These are phyloP conservation scores for Palythoa caribaeorum DNA, from an alignment of 92 coral and sea anemone genomes.

Conservation along the genomic window DNA sequence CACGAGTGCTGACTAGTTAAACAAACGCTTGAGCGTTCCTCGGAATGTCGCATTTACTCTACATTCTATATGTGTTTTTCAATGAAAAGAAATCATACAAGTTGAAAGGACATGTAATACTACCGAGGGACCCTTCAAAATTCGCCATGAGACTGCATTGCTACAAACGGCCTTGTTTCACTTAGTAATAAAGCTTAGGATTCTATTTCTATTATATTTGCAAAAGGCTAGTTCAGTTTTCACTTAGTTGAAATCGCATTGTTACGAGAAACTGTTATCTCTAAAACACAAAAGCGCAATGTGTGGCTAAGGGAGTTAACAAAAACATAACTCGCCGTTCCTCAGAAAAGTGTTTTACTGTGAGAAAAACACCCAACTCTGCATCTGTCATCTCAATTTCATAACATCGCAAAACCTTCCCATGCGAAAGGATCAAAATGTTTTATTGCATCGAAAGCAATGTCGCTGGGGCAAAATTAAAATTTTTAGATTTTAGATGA, in stretches of 20 bases:
- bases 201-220: slow-evolving; percentile 36
- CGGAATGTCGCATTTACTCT: slow-evolving; percentile 37
- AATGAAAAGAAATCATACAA: slow-evolving; percentile 9
- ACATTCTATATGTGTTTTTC: slow-evolving; percentile 5
- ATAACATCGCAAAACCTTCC: slow-evolving; percentile 43
- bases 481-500: not conserved
- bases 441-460: slow-evolving; percentile 34
- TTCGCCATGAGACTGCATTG: not conserved
- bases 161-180: slow-evolving; percentile 9
- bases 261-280: slow-evolving; percentile 48
- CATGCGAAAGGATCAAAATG: slow-evolving; percentile 45
- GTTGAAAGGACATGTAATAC: not conserved
- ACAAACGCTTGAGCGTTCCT: slow-evolving; percentile 32
- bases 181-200: slow-evolving; percentile 9
- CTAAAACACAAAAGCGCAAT: slow-evolving; percentile 50
- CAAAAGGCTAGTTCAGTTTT: slow-evolving; percentile 41
- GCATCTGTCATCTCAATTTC: slow-evolving; percentile 39
- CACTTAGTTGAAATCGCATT: slow-evolving; percentile 40
- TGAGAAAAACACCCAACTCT: slow-evolving; percentile 26
- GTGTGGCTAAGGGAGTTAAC: slow-evolving; percentile 49
- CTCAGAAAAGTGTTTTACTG: slow-evolving; percentile 51
- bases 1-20: slow-evolving; percentile 39
- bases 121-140: not conserved
- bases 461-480: slow-evolving; percentile 41
- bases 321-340: slow-evolving; percentile 43